phyloP scores from a whole-genome alignment of 2,113 vertebrate species.

The Lichenostomus cassidix region DNA sequence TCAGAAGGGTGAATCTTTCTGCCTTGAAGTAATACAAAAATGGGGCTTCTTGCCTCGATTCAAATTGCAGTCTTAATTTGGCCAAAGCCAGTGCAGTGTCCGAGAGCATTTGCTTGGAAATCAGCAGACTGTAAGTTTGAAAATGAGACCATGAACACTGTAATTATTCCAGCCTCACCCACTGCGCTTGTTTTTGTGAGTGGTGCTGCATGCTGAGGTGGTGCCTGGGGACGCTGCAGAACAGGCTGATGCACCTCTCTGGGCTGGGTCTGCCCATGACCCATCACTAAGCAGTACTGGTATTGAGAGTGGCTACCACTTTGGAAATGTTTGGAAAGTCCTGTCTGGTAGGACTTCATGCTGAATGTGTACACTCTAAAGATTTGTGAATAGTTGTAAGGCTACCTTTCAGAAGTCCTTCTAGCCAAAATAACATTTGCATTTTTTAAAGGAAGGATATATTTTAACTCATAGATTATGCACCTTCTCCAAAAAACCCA shows the following conservation, averaged over 20 bases:
- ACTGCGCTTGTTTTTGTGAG: not conserved
- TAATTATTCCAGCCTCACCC: not conserved
- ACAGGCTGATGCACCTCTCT: too few species aligned
- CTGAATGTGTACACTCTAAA: not conserved
- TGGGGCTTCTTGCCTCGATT: not conserved
- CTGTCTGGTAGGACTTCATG: not conserved
- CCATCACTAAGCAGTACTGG: rapidly evolving
- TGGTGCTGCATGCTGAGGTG: not conserved
- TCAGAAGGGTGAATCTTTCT: not conserved
- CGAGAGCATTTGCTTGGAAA: not conserved
- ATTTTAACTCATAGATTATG: not conserved
- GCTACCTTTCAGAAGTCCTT: not conserved
- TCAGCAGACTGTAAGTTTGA: not conserved
- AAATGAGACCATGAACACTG: not conserved
- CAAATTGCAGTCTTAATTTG: not conserved
- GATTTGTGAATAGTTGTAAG: not conserved
- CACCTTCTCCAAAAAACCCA: rapidly evolving
- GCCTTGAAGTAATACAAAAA: not conserved
- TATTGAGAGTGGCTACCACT: not conserved
- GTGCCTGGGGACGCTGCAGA: not conserved
- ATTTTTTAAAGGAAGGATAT: not conserved
- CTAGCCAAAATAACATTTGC: not conserved
- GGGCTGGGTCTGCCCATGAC: not conserved
- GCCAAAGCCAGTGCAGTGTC: not conserved
- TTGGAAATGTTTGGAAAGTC: not conserved